A percentile compares a stretch with the other conserved stretches of the same genome.
Evolutionary conservation across 2,797 vertebrate genomes (phyloP).

Genomic region (Ctenosaura bakeri): DNA sequence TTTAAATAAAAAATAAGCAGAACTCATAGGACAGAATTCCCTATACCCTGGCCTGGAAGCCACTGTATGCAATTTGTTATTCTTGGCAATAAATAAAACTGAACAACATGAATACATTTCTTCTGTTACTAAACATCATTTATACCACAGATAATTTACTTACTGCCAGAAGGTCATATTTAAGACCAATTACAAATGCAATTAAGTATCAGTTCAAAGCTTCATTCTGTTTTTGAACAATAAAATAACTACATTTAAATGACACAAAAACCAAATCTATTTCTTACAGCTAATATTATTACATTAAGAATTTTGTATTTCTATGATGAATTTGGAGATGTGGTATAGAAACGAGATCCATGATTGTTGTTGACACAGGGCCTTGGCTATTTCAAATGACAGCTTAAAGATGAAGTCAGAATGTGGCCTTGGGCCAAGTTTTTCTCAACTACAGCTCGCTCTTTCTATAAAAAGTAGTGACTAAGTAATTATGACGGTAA

Average conservation of each 20-base stretch:
- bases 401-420: constrained; percentile 7
- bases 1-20: not conserved
- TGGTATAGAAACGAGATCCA: not conserved
- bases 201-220: not conserved
- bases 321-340: not conserved
- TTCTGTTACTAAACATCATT: not conserved
- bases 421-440: not conserved
- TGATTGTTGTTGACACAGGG: not conserved
- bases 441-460: not conserved
- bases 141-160: not conserved
- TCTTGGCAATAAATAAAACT: not conserved
- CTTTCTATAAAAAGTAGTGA: not conserved
- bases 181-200: not conserved
- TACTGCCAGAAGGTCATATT: not conserved
- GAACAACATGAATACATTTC: not conserved
- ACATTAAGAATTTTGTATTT: not conserved
- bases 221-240: not conserved
- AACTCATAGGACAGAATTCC: not conserved
- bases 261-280: not conserved
- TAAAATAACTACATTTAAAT: not conserved
- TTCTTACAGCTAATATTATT: not conserved
- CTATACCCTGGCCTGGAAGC: not conserved
- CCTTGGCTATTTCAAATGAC: not conserved
- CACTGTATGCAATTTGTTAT: not conserved
- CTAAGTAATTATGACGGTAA: not conserved